Conservation (phyloP, 2,113 vertebrate genomes). For the Odobenus rosmarus region DNA sequence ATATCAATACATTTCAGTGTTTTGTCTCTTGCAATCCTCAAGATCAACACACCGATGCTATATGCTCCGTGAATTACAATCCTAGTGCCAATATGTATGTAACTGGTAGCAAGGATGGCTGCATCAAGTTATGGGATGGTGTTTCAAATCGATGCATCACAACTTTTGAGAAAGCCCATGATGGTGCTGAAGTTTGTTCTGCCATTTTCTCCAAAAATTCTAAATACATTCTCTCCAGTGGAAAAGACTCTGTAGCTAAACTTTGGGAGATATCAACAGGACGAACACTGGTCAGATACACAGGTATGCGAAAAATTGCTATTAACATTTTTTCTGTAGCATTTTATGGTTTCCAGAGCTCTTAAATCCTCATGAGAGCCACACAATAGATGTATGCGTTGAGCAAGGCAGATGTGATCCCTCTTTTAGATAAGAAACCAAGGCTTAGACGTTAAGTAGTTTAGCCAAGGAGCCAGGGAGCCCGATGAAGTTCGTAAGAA, state of each 20-base stretch:
- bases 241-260: slow-evolving; percentile 98
- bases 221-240: slow-evolving; percentile 98
- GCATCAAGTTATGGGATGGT: slow-evolving; percentile 98
- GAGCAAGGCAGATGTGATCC: background rate
- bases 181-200: slow-evolving; percentile 97
- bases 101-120: slow-evolving; percentile 97
- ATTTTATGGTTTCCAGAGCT: background rate
- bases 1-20: slow-evolving; percentile 98
- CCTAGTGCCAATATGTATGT: slow-evolving; percentile 96
- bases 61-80: slow-evolving; percentile 96
- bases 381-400: fast-evolving
- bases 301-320: slow-evolving; percentile 86
- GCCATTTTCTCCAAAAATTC: slow-evolving; percentile 99
- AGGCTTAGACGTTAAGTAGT: background rate
- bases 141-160: slow-evolving; percentile 98
- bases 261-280: slow-evolving; percentile 99
- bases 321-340: background rate
- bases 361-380: background rate
- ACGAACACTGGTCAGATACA: slow-evolving; percentile 97
- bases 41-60: slow-evolving; percentile 98
- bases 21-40: slow-evolving; percentile 98
- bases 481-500: background rate
- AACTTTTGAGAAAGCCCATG: slow-evolving; percentile 97
- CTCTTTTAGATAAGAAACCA: background rate
- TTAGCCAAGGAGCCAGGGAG: background rate